phyloP scores from a whole-genome alignment of 1,140 invertebrate genomes.

The Maniola jurtina region DNA sequence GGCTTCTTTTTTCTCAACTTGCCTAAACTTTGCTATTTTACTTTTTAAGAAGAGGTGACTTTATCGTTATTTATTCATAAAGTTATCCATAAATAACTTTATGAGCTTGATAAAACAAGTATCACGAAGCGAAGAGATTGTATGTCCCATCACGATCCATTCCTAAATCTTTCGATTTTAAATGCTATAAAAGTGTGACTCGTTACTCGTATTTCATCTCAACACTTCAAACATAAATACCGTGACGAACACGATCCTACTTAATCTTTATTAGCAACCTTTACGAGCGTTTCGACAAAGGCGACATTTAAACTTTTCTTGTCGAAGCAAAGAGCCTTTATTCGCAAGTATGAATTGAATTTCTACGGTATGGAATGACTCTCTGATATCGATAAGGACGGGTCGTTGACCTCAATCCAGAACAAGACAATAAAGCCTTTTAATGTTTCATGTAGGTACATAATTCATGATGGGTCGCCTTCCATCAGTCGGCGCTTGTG shows the following conservation, averaged over 20 bases:
- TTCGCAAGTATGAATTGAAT: slow-evolving; percentile 13
- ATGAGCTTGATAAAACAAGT: too few relatives aligned
- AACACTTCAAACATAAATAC: background rate
- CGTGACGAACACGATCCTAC: slow-evolving; percentile 2
- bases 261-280: background rate
- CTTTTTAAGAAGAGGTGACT: too few relatives aligned
- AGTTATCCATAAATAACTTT: too few relatives aligned
- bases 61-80: too few relatives aligned
- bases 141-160: background rate
- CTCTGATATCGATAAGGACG: slow-evolving; percentile 22
- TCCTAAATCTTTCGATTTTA: background rate
- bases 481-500: slow-evolving; percentile 45
- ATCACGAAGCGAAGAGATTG: background rate
- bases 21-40: too few relatives aligned
- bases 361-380: slow-evolving; percentile 8
- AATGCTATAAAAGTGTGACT: background rate
- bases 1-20: too few relatives aligned
- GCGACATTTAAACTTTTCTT: slow-evolving; percentile 4
- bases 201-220: background rate
- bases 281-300: slow-evolving; percentile 1
- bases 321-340: slow-evolving; percentile 2
- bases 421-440: slow-evolving; percentile 48
- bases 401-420: slow-evolving; percentile 39
- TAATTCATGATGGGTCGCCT: slow-evolving; percentile 60
- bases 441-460: slow-evolving; percentile 56